Percentiles rank a stretch among this genome's conserved stretches.
Evolutionary conservation across 1,140 invertebrate species (phyloP).

Genomic region (Coptotermes formosanus): DNA sequence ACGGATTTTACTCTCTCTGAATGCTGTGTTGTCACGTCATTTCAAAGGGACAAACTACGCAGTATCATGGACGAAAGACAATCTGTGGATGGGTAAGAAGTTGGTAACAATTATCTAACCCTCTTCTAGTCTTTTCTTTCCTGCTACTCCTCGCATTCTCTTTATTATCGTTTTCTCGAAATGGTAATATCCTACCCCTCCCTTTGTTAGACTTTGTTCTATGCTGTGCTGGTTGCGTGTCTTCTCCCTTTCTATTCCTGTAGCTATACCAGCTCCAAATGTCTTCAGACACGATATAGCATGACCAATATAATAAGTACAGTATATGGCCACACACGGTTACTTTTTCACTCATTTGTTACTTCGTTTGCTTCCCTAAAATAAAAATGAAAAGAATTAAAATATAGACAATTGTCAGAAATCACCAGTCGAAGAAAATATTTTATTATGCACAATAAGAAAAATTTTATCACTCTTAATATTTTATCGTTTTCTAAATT

Average conservation of each 20-base stretch:
- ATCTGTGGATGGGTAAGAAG: no score
- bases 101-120: not conserved
- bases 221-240: constrained; percentile 15
- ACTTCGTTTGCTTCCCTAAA: not conserved
- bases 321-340: not conserved
- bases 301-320: constrained; percentile 22
- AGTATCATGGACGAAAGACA: not conserved
- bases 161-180: not conserved
- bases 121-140: not conserved
- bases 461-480: no score
- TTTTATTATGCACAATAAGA: not conserved
- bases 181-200: not conserved
- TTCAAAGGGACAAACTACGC: not conserved
- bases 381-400: not conserved
- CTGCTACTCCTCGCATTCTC: not conserved
- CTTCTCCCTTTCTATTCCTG: not conserved
- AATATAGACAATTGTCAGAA: not conserved
- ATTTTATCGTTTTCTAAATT: not conserved
- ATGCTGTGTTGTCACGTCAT: not conserved
- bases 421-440: not conserved
- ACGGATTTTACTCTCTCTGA: not conserved
- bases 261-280: not conserved
- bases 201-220: not conserved
- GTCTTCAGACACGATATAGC: constrained; percentile 19
- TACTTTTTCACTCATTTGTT: constrained; percentile 15